Evolutionary conservation across 64 coral and sea anemone genomes (phyloP).

Genomic region (Anthopleura sola): DNA sequence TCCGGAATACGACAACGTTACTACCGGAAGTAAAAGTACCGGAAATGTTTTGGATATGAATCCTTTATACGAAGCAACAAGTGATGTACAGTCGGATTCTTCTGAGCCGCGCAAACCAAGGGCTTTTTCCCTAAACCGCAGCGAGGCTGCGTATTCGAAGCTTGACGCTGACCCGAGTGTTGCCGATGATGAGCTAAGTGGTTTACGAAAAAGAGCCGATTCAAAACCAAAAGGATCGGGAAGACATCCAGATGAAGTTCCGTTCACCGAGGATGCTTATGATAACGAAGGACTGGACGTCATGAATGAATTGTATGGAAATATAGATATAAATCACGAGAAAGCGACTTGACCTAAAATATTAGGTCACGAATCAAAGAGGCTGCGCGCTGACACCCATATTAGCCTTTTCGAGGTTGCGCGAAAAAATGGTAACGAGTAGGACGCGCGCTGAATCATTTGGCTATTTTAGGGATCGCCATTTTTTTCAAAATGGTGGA

Average conservation of each 20-base stretch:
- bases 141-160: constrained; percentile 2
- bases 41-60: constrained; percentile 3
- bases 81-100: not conserved
- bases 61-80: constrained; percentile 13
- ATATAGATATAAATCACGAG: not conserved
- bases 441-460: too few species aligned
- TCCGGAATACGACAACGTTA: not conserved
- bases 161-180: not conserved
- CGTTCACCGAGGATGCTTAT: constrained; percentile 1
- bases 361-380: too few species aligned
- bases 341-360: not conserved
- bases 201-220: constrained; percentile 18
- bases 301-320: constrained; percentile 14
- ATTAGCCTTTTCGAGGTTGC: too few species aligned
- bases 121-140: not conserved
- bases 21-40: not conserved
- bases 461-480: too few species aligned
- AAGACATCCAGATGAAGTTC: constrained; percentile 1
- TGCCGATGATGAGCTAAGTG: not conserved
- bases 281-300: constrained; percentile 2
- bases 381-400: too few species aligned
- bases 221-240: not conserved
- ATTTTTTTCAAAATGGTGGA: too few species aligned
- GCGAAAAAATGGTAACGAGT: too few species aligned
- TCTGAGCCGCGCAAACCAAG: not conserved